Percentiles rank a stretch among this genome's conserved stretches.
Conservation (phyloP, 2,113 vertebrate species). For the Mormyrus iriodes region DNA sequence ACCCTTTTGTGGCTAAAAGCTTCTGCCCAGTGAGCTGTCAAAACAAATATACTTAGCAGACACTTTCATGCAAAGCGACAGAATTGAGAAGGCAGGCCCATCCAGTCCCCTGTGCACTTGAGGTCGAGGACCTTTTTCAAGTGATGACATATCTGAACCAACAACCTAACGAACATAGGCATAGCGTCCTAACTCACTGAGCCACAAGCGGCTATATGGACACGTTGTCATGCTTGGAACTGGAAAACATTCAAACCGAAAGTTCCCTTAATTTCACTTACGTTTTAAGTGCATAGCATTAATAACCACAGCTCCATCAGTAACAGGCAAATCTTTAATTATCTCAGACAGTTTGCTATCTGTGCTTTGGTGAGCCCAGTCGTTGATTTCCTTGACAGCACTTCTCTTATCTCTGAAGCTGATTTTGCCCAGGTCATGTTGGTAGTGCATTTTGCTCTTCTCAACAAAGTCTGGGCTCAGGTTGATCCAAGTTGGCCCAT, state of each 20-base stretch:
- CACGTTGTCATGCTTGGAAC: neutral
- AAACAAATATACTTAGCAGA: neutral
- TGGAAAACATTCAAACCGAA: neutral
- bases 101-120: neutral
- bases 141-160: neutral
- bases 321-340: conserved; percentile 4
- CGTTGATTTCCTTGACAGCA: conserved; percentile 24
- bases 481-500: conserved; percentile 11
- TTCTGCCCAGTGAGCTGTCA: conserved; percentile 31
- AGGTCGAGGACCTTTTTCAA: neutral
- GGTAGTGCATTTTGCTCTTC: conserved; percentile 27
- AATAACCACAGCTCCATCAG: conserved; percentile 28
- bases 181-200: neutral
- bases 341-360: conserved; percentile 16
- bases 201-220: neutral
- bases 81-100: neutral
- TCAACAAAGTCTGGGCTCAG: conserved; percentile 22
- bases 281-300: conserved; percentile 27
- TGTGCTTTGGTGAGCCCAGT: conserved; percentile 26
- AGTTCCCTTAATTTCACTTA: conserved; percentile 12
- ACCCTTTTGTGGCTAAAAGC: conserved; percentile 20
- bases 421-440: conserved; percentile 13
- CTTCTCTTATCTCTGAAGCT: conserved; percentile 30
- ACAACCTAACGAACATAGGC: neutral
- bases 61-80: neutral